Conservation (phyloP, 2,113 vertebrate species). For the Aspiorhynchus laticeps region DNA sequence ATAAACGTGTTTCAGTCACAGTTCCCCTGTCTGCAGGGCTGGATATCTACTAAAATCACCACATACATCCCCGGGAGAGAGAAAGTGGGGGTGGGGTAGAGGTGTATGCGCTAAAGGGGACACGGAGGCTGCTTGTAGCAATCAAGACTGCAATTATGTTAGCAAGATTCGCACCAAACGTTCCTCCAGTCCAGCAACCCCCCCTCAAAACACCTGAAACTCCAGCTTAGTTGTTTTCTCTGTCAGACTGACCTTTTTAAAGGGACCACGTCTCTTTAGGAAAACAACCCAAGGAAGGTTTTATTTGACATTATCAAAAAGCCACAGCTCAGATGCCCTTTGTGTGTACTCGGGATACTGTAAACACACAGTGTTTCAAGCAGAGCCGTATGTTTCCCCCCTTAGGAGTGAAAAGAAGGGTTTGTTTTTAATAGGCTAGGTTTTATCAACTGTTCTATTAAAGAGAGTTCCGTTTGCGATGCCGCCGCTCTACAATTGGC, state of each 20-base stretch:
- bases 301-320: constrained; percentile 45
- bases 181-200: not conserved
- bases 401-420: constrained; percentile 24
- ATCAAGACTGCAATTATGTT: constrained; percentile 54
- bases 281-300: constrained; percentile 51
- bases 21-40: constrained; percentile 32
- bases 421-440: constrained; percentile 33
- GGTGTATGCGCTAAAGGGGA: constrained; percentile 47
- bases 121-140: constrained; percentile 54
- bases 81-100: constrained; percentile 4
- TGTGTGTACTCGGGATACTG: constrained; percentile 3
- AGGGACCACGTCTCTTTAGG: constrained; percentile 42
- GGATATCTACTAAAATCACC: constrained; percentile 28
- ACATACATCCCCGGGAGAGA: constrained; percentile 10
- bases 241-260: constrained; percentile 57
- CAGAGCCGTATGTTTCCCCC: not conserved
- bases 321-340: constrained; percentile 35
- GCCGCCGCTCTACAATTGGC: not conserved
- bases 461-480: not conserved
- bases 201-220: constrained; percentile 10
- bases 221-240: constrained; percentile 45
- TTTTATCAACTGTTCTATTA: constrained; percentile 20
- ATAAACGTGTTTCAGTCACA: constrained; percentile 42
- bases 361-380: constrained; percentile 26
- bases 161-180: constrained; percentile 38